Evolutionary conservation across 1,140 invertebrate species (phyloP), one percentile per base, ranked within the genome.

Genomic region (Cecropterus lyciades): DNA sequence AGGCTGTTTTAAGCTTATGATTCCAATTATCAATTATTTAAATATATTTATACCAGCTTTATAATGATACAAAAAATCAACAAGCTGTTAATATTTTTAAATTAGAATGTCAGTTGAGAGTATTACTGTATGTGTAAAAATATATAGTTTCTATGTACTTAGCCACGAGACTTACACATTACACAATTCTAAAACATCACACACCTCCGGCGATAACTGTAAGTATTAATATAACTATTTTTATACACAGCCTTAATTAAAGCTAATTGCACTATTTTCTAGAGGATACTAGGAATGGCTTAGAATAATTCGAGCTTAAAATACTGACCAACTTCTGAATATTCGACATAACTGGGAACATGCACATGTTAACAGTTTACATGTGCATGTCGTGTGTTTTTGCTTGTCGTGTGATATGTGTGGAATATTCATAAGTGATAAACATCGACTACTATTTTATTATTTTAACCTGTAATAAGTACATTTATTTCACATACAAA

Each of bases 111-210:
- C 0, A 46, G 7, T 3, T 16, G 8, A 10, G 16, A 14, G 13
- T 45, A 45, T 14, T 8, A 8, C 13, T 45, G 9, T 15, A 4
- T 27, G 24, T 49, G 9, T 27, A 6, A 27, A 13, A 27, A 46
- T 46, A 3, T 33, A 48, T 48, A 48, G 20, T 27, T 24, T 49
- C 48, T 48, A 33, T 51, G 48, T 40, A 52, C 27, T 45, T 27
- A 59, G 68, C 73, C 71, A 76, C 74, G 71, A 73, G 74, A 73
- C 74, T 73, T 46, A 70, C 62, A 51, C 43, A 66, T 57, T 55
- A 73, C 70, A 70, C 65, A 62, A 52, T 30, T 52, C 20, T 49
- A 7, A 30, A 11, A 76, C 71, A 73, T 46, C 9, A 70, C 71
- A 70, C 17, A 33, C 59, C 68, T 70, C 42, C 74, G 74, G 30